phyloP scores from a whole-genome alignment of 2,888 invertebrate genomes.

The Conops quadrifasciatus region DNA sequence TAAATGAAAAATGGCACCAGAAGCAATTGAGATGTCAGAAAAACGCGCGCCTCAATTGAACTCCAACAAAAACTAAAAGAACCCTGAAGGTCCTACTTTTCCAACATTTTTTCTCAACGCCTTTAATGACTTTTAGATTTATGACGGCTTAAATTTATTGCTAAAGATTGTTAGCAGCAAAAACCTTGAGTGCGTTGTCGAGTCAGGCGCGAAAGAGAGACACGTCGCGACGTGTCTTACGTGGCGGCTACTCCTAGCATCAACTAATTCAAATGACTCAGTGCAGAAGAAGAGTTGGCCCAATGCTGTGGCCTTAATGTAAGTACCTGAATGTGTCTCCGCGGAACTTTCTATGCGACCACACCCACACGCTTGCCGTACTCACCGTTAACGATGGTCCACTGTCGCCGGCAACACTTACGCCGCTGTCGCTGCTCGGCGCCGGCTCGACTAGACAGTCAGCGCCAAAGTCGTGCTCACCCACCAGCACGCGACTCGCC shows the following conservation, averaged over 20 bases:
- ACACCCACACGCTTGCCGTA: neutral
- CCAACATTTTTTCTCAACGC: neutral
- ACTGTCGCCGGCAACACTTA: conserved; percentile 17
- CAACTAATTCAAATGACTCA: too few relatives aligned
- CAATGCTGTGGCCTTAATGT: neutral
- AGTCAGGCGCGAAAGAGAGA: neutral
- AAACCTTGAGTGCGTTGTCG: neutral
- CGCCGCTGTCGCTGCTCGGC: conserved; percentile 32
- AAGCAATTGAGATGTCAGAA: neutral
- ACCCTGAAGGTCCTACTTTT: too few relatives aligned
- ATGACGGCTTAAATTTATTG: too few relatives aligned
- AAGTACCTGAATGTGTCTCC: too few relatives aligned
- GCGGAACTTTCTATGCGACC: too few relatives aligned
- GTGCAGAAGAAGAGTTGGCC: neutral
- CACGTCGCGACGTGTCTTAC: too few relatives aligned
- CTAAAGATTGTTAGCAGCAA: too few relatives aligned
- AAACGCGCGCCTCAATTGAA: too few relatives aligned
- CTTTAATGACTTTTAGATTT: neutral
- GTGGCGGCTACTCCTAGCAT: too few relatives aligned
- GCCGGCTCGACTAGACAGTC: conserved; percentile 28
- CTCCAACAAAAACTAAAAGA: too few relatives aligned
- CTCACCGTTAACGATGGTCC: conserved; percentile 24
- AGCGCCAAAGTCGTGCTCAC: conserved; percentile 47
- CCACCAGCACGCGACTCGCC: conserved; percentile 45
- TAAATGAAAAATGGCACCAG: neutral